Conservation (phyloP, 2,113 vertebrate genomes). For the Myodes glareolus region DNA sequence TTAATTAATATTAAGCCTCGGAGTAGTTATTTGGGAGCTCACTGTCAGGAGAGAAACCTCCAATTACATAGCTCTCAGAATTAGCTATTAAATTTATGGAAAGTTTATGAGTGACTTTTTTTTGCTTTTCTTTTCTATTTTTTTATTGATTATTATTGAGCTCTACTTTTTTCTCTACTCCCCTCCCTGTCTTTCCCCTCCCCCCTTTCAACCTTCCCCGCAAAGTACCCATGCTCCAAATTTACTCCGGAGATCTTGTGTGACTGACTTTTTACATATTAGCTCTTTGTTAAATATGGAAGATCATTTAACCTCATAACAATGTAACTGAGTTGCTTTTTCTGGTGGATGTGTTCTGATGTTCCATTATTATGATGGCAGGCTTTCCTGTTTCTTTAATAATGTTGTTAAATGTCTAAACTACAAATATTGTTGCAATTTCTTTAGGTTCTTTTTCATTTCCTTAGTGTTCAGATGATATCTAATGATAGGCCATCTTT, state of each 20-base stretch:
- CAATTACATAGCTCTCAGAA: not conserved
- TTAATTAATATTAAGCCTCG: too few relatives aligned
- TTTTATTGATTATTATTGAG: too few relatives aligned
- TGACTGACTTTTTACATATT: not conserved
- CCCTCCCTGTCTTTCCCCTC: too few relatives aligned
- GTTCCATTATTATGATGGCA: not conserved
- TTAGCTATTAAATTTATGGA: slow-evolving; percentile 1
- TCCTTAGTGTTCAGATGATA: not conserved
- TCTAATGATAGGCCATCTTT: not conserved
- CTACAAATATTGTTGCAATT: not conserved
- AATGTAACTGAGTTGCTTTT: slow-evolving; percentile 23
- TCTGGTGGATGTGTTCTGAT: not conserved
- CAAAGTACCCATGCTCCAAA: too few relatives aligned
- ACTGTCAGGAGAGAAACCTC: too few relatives aligned
- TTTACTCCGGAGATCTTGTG: too few relatives aligned
- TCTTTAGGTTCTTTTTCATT: not conserved
- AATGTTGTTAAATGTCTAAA: not conserved
- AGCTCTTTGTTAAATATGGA: not conserved
- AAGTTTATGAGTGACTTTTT: not conserved
- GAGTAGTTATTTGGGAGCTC: too few relatives aligned
- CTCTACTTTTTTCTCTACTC: too few relatives aligned
- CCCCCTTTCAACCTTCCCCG: too few relatives aligned
- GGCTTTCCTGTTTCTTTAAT: not conserved
- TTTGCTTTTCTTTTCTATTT: not conserved
- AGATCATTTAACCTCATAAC: not conserved